phyloP scores from a whole-genome alignment of 2,797 vertebrate genomes.

The Tokudaia muenninki region DNA sequence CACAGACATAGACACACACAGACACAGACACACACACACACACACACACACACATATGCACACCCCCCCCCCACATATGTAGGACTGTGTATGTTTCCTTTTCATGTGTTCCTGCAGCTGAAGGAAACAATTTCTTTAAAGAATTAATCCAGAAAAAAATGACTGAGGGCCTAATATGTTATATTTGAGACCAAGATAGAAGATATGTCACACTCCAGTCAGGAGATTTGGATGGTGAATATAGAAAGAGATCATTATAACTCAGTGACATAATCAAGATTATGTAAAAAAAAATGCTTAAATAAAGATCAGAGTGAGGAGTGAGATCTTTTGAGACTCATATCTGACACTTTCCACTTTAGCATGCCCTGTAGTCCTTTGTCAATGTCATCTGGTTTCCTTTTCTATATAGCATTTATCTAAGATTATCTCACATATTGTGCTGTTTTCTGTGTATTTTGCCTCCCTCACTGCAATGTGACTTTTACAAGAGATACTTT shows the following conservation, averaged over 20 bases:
- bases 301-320: not conserved
- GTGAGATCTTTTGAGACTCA: not conserved
- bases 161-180: not conserved
- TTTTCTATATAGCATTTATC: constrained; percentile 37
- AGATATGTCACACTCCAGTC: not conserved
- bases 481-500: constrained; percentile 18
- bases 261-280: not conserved
- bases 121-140: constrained; percentile 17
- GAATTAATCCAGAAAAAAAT: constrained; percentile 57
- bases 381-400: not conserved
- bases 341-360: not conserved
- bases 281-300: constrained; percentile 44
- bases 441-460: constrained; percentile 58
- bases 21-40: not conserved
- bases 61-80: not conserved
- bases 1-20: not conserved
- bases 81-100: not conserved
- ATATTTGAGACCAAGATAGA: constrained; percentile 38
- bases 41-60: not conserved
- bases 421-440: constrained; percentile 24
- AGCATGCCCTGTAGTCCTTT: not conserved
- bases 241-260: not conserved
- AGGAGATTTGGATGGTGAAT: not conserved
- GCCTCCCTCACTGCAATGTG: not conserved
- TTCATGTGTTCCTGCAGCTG: not conserved